A percentile compares a stretch with the other conserved stretches of the same genome.
Conservation (phyloP, 1,140 invertebrate genomes). For the Drosophila truncata region DNA sequence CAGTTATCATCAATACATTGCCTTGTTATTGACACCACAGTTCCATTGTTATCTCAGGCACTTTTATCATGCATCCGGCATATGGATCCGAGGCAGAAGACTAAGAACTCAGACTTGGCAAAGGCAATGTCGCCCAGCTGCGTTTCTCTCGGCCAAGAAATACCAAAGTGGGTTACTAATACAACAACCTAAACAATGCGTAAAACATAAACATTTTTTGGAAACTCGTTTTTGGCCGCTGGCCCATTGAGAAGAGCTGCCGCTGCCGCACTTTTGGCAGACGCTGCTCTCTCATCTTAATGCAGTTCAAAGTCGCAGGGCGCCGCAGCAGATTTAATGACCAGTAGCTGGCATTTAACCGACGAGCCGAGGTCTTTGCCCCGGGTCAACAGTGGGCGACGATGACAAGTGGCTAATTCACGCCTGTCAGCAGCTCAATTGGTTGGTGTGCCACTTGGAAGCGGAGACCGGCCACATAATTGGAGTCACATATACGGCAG, state of each 20-base stretch:
- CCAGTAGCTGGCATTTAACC: slow-evolving; percentile 20
- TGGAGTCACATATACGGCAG: slow-evolving; percentile 18
- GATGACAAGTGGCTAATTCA: slow-evolving; percentile 52
- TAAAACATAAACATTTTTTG: slow-evolving; percentile 62
- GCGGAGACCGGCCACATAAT: slow-evolving; percentile 16
- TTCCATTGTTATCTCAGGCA: slow-evolving; percentile 8
- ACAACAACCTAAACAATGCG: slow-evolving; percentile 32
- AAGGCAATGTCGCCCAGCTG: slow-evolving; percentile 7
- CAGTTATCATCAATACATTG: slow-evolving; percentile 1
- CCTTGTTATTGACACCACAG: slow-evolving; percentile 2
- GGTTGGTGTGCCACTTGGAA: slow-evolving; percentile 27
- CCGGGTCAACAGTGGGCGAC: slow-evolving; percentile 34
- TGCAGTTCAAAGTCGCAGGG: slow-evolving; percentile 38
- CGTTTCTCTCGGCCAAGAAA: slow-evolving; percentile 63
- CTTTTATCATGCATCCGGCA: slow-evolving; percentile 7
- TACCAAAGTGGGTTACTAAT: slow-evolving; percentile 69
- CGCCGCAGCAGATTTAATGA: slow-evolving; percentile 28
- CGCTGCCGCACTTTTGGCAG: slow-evolving; percentile 8
- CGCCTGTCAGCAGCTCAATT: slow-evolving; percentile 60
- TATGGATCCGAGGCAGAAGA: slow-evolving; percentile 4
- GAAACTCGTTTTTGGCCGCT: slow-evolving; percentile 57
- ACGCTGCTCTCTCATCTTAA: slow-evolving; percentile 10
- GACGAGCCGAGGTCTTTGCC: slow-evolving; percentile 67
- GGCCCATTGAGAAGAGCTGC: slow-evolving; percentile 15
- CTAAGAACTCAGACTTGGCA: slow-evolving; percentile 3